These are phyloP conservation scores for Anhinga rufa DNA, from an alignment of 2,113 vertebrate species.

Conservation along the genomic window DNA sequence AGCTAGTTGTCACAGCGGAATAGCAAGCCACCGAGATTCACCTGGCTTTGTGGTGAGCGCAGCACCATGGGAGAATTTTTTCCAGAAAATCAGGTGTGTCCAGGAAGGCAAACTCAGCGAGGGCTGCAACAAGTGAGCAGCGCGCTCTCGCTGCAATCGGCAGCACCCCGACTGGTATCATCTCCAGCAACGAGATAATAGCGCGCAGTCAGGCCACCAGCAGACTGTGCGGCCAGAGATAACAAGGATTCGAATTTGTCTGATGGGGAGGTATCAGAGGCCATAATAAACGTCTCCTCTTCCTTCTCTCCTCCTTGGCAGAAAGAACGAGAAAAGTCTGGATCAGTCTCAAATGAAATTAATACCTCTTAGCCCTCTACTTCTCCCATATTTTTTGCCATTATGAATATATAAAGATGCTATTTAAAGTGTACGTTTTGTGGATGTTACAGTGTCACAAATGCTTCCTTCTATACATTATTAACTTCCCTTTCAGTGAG, in stretches of 20 bases:
- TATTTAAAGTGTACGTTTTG: background rate
- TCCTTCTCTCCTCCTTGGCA: background rate
- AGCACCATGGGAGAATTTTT: background rate
- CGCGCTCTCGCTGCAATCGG: background rate
- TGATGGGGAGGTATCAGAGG: background rate
- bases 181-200: background rate
- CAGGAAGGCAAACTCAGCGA: background rate
- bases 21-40: accelerated
- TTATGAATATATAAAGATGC: background rate
- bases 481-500: background rate
- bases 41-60: background rate
- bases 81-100: background rate
- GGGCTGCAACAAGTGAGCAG: background rate
- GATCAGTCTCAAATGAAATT: background rate
- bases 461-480: background rate
- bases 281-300: background rate
- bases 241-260: background rate
- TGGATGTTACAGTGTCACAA: background rate
- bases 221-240: accelerated
- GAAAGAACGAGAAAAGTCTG: background rate
- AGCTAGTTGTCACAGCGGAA: accelerated
- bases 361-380: background rate
- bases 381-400: background rate
- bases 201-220: background rate
- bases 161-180: background rate